Base-by-base conservation (phyloP, 1,140 invertebrate genomes). In the Hypothenemus hampei region DNA sequence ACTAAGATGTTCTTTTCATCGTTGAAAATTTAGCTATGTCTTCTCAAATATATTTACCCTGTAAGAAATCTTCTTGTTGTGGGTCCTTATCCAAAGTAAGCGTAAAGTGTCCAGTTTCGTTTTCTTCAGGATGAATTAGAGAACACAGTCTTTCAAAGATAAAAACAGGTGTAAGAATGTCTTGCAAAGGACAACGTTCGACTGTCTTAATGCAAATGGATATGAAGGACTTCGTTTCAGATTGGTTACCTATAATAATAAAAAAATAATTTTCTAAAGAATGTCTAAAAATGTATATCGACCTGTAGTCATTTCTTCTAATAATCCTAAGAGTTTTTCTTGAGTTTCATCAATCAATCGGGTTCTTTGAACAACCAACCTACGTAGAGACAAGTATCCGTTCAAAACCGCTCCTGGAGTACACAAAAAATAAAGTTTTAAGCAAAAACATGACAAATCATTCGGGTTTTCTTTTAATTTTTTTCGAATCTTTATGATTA, bases 41-140 rank as follows among this genome's bases (percentile, higher is more conserved):
- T n/a, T n/a, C n/a, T n/a, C n/a, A n/a, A n/a, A n/a, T n/a, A n/a
- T n/a, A n/a, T n/a, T 19, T 49, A 54, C 52, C 84, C 73, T 93
- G 92, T 55, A 99, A 78, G 73, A 98, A 98, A 73, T 98, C 96
- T 76, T 98, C 96, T 68, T 98, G 96, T 66, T 97, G 94, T 0
- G 93, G 89, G 79, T 98, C 96, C 70, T 99, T 99, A 66, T 98
- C 96, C 11, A 99, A 76, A 0, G 90, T 93, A 31, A 98, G 79
- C 73, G 93, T 94, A 73, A 99, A 98, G 75, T 98, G 95, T 1
- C 89, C 91, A 11, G 95, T 84, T 70, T 97, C 94, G 66, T 95
- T 97, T 72, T 97, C 94, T 71, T 98, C 94, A 0, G 95, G 94
- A 72, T 95, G 93, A 57, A 98, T 98, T 47, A 97, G 95, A 4